Base-by-base conservation (phyloP, 2,888 invertebrate species). In the Amaurobius ferox region DNA sequence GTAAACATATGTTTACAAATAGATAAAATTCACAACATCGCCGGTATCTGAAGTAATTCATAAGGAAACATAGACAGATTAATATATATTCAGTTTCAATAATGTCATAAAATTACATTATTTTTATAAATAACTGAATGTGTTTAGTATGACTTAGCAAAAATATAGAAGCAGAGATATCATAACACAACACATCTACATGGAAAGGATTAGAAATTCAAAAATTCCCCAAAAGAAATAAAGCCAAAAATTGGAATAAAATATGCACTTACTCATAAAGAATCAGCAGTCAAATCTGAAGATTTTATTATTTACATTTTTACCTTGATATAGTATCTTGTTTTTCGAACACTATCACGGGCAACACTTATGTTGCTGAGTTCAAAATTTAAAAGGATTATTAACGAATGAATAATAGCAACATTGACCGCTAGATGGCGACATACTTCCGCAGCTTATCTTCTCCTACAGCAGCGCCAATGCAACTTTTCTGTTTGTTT, bases 401-500 rank as follows among this genome's bases (percentile, higher is more conserved):
- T 26, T 29, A 55, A 48, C 28, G 28, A 62, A 30, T 29, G 23
- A 55, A 61, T 74, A 74, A 40, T 74, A 32, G 9, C 11, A 30
- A 68, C 68, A 68, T 68, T 74, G 68, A 39, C 74, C 80, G 74
- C 55, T 68, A 80, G 80, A 80, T 80, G 80, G 80, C 80, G 40
- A 62, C 35, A 32, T 28, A 44, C 74, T 80, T 74, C 80, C 74
- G 61, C 55, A 5, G 19, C 64, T 72, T 44, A 71, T 79, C 62
- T n/a, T 55, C 68, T 35, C 29, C 26, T 2, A 9, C 44, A 16
- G 30, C 76, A 26, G 32, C 68, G 44, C 32, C 40, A 35, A 71
- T 64, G 79, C 26, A 72, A 72, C 71, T 30, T 64, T 61, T 66
- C 67, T 67, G 11, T 55, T 55, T 19, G 16, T 78, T 55, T 68